Evolutionary conservation across 2,888 invertebrate genomes (phyloP), one percentile per base, ranked within the genome.

Genomic region (Plusia festucae): DNA sequence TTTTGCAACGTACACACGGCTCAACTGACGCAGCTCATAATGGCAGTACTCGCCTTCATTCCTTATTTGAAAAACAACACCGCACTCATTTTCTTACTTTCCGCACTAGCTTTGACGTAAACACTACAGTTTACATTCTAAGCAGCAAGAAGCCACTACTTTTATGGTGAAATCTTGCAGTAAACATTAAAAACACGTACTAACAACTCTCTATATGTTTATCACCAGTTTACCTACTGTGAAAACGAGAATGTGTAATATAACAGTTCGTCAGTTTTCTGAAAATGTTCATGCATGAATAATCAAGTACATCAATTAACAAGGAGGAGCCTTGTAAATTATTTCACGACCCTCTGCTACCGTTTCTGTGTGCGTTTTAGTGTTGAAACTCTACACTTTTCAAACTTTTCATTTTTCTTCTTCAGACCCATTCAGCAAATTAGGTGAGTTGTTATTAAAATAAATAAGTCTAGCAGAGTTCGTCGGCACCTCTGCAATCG

Each of bases 401-500:
- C 9, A 30, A 30, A 30, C 30, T 9, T 30, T 30, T 30, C 27
- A 15, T 40, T n/a, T 40, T 3, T 40, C 15, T 34, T 15, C 13
- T 40, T 40, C n/a, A 1, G 15, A 40, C 40, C n/a, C 6, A 40
- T 6, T 40, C 15, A 15, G 40, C 3, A n/a, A 40, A 40, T 15
- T 34, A 34, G 34, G 15, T 34, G 70, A 73, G 30, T 54, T 65
- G 52, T 51, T 56, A 73, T 67, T 68, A 70, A 65, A 74, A 71
- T 67, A 65, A 74, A 69, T 65, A 72, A 79, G 66, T 63, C 65
- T 53, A n/a, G 49, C 16, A 44, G 66, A 81, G 88, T 86, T 88
- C 85, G 81, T 81, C 83, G 86, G 78, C 88, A 87, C 86, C 86
- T 87, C 78, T 61, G 85, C 85, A 93, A 93, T 93, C 93, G 88